A percentile compares a stretch with the other conserved stretches of the same genome.
phyloP scores from a whole-genome alignment of 1,140 invertebrate species.

The Ephestia elutella region DNA sequence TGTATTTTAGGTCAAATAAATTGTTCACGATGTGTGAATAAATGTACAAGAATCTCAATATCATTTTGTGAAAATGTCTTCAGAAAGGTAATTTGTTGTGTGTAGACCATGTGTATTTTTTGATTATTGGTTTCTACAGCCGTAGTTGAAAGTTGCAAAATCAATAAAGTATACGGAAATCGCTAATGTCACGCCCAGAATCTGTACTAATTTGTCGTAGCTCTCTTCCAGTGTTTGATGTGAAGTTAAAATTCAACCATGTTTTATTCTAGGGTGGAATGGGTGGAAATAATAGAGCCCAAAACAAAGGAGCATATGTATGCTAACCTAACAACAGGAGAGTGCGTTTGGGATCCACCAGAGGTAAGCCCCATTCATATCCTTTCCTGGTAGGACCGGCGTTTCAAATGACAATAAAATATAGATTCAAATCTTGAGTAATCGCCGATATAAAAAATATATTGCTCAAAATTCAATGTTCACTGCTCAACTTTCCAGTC shows the following conservation, averaged over 20 bases:
- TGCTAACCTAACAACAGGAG: slow-evolving; percentile 97
- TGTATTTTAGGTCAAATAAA: slow-evolving; percentile 58
- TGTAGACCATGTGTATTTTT: slow-evolving; percentile 23
- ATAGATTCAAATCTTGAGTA: no score
- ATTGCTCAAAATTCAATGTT: no score
- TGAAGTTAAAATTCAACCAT: slow-evolving; percentile 39
- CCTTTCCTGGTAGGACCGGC: background rate
- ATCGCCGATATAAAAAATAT: no score
- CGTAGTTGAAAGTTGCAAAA: slow-evolving; percentile 68
- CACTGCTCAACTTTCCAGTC: background rate
- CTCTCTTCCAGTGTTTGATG: slow-evolving; percentile 29
- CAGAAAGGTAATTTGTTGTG: slow-evolving; percentile 56
- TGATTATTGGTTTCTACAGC: slow-evolving; percentile 51
- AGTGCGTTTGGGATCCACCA: slow-evolving; percentile 98
- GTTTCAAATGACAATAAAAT: background rate
- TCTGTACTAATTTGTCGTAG: slow-evolving; percentile 46
- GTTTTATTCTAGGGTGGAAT: slow-evolving; percentile 87
- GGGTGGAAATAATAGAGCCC: slow-evolving; percentile 99
- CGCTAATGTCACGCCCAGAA: slow-evolving; percentile 71
- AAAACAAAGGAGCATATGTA: slow-evolving; percentile 99
- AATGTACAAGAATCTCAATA: slow-evolving; percentile 27
- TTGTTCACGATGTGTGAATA: slow-evolving; percentile 50
- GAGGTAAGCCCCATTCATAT: slow-evolving; percentile 65
- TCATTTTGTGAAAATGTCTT: slow-evolving; percentile 53
- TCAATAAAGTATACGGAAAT: slow-evolving; percentile 73